A percentile compares a stretch with the other conserved stretches of the same genome.
Conservation (phyloP, 2,888 invertebrate genomes). For the Oxytorus armatus region DNA sequence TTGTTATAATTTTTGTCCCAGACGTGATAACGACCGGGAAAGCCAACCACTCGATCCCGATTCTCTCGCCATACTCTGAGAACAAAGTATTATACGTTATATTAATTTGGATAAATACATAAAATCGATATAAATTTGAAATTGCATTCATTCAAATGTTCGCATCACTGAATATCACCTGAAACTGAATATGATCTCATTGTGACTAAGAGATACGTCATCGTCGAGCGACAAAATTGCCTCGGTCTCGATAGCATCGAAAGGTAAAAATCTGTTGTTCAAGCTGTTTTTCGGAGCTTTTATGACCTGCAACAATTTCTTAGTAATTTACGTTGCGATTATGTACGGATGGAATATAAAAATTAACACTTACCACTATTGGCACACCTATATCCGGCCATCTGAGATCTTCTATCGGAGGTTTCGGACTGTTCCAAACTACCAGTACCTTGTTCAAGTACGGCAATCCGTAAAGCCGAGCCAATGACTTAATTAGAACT, state of each 20-base stretch:
- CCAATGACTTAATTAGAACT: conserved; percentile 95
- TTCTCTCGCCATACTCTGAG: conserved; percentile 98
- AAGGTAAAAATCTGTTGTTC: conserved; percentile 99
- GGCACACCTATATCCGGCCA: conserved; percentile 97
- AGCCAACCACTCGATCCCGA: conserved; percentile 97
- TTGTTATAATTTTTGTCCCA: conserved; percentile 96
- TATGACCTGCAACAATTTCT: conserved; percentile 88
- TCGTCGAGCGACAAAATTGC: conserved; percentile 99
- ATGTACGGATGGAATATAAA: neutral
- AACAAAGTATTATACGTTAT: conserved; percentile 46
- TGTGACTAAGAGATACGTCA: conserved; percentile 98
- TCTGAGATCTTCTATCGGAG: conserved; percentile 91
- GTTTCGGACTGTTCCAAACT: conserved; percentile 98
- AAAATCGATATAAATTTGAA: too few species aligned
- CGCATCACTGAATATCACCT: conserved; percentile 86
- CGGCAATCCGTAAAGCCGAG: conserved; percentile 95
- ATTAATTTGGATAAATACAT: too few species aligned
- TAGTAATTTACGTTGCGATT: neutral
- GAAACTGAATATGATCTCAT: conserved; percentile 99
- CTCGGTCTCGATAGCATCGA: conserved; percentile 98
- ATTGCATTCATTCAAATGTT: too few species aligned
- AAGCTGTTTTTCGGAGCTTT: conserved; percentile 96
- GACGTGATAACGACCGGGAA: conserved; percentile 98
- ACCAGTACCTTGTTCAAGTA: conserved; percentile 99
- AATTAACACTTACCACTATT: conserved; percentile 86